Conservation (phyloP, 2,113 vertebrate species). For the Tympanuchus pallidicinctus region DNA sequence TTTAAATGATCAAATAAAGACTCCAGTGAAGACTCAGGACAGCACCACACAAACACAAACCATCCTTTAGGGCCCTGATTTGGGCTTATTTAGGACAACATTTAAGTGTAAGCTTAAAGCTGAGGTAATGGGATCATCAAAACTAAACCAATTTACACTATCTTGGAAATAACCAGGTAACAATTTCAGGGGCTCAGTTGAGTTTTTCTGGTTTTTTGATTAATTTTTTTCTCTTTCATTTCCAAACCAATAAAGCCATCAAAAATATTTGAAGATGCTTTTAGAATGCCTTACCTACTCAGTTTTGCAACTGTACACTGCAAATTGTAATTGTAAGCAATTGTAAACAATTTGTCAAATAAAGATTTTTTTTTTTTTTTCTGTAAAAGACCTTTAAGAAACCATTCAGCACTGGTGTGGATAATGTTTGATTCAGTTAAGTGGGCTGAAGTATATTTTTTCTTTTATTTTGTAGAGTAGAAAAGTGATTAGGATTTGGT, state of each 20-base stretch:
- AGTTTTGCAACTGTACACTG: not conserved
- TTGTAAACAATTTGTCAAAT: not conserved
- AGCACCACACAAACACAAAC: not conserved
- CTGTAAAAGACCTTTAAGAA: not conserved
- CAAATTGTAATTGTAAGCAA: not conserved
- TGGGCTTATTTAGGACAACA: not conserved
- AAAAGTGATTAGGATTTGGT: not conserved
- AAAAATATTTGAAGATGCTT: not conserved
- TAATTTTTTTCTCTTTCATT: not conserved
- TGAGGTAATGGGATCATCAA: not conserved
- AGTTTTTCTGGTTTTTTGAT: not conserved
- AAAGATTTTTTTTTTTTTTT: not conserved
- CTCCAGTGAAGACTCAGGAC: not conserved
- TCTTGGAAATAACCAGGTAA: not conserved
- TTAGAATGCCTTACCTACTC: not conserved
- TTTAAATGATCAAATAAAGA: not conserved
- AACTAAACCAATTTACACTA: not conserved
- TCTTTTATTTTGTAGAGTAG: not conserved
- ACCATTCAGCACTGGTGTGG: not conserved
- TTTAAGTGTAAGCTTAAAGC: not conserved
- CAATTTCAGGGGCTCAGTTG: not conserved
- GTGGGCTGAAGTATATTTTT: not conserved
- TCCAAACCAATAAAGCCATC: not conserved
- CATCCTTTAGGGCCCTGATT: not conserved
- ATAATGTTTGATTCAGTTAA: not conserved